phyloP scores from a whole-genome alignment of 1,140 invertebrate species.

The Zaprionus inermis region DNA sequence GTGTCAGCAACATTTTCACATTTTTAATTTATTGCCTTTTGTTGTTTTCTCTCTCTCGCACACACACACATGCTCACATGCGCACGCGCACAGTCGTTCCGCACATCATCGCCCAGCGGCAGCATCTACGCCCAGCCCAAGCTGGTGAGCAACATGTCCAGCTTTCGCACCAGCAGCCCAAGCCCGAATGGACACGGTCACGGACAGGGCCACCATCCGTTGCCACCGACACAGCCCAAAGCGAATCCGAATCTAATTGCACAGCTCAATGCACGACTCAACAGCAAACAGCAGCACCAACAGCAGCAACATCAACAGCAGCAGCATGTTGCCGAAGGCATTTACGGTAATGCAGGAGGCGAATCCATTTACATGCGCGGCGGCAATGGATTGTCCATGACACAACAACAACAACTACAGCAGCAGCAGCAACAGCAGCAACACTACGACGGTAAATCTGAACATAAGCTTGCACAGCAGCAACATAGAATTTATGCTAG shows the following conservation, averaged over 20 bases:
- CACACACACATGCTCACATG: constrained; percentile 16
- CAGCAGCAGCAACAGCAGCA: constrained; percentile 81
- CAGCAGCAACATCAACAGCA: constrained; percentile 54
- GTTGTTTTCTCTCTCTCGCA: constrained; percentile 38
- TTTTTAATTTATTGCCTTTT: constrained; percentile 59
- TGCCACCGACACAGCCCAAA: constrained; percentile 81
- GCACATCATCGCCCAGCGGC: constrained; percentile 76
- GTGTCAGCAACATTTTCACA: constrained; percentile 4
- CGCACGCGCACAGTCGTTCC: constrained; percentile 68
- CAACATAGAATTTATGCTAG: constrained; percentile 83
- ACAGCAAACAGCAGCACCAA: constrained; percentile 67
- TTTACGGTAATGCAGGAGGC: constrained; percentile 69
- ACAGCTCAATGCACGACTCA: constrained; percentile 82
- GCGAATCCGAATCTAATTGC: constrained; percentile 82
- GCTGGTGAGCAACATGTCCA: constrained; percentile 80
- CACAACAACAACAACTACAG: constrained; percentile 76
- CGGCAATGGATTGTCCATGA: constrained; percentile 64
- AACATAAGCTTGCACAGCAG: constrained; percentile 61
- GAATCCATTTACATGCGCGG: constrained; percentile 67
- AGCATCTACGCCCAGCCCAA: constrained; percentile 83
- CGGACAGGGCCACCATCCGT: constrained; percentile 38
- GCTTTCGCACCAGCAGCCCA: constrained; percentile 78
- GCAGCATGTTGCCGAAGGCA: constrained; percentile 60
- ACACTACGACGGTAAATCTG: constrained; percentile 83
- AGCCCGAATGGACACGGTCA: constrained; percentile 66